phyloP scores from a whole-genome alignment of 1,140 invertebrate genomes.

The Tribolium madens region DNA sequence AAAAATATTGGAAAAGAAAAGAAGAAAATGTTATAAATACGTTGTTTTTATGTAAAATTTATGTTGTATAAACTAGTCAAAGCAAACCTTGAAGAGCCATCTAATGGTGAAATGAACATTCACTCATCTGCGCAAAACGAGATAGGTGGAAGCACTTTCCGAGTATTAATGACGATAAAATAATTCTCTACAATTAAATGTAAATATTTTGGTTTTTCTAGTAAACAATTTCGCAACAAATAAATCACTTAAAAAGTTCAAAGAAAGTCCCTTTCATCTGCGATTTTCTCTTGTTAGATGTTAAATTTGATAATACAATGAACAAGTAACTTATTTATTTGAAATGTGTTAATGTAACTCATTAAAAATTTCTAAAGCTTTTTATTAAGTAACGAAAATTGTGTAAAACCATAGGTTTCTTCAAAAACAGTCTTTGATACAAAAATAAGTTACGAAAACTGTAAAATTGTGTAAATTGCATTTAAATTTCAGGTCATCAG shows the following conservation, averaged over 20 bases:
- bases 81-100: conserved; percentile 13
- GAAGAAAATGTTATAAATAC: too few species aligned
- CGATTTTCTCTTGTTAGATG: not conserved
- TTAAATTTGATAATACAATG: not conserved
- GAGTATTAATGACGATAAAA: not conserved
- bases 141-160: conserved; percentile 15
- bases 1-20: too few species aligned
- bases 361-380: conserved; percentile 12
- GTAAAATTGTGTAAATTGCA: not conserved
- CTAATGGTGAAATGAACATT: not conserved
- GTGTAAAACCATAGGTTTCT: not conserved
- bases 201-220: not conserved
- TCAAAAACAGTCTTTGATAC: conserved; percentile 1
- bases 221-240: not conserved
- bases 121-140: not conserved
- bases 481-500: not conserved
- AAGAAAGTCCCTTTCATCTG: not conserved
- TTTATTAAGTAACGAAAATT: conserved; percentile 14
- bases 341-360: conserved; percentile 7
- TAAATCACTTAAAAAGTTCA: not conserved
- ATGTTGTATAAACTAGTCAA: too few species aligned
- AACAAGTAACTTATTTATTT: conserved; percentile 4
- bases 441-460: not conserved
- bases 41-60: too few species aligned
- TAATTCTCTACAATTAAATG: conserved; percentile 10